These are phyloP conservation scores for Apis florea DNA, from an alignment of 1,140 invertebrate genomes.

Conservation along the genomic window DNA sequence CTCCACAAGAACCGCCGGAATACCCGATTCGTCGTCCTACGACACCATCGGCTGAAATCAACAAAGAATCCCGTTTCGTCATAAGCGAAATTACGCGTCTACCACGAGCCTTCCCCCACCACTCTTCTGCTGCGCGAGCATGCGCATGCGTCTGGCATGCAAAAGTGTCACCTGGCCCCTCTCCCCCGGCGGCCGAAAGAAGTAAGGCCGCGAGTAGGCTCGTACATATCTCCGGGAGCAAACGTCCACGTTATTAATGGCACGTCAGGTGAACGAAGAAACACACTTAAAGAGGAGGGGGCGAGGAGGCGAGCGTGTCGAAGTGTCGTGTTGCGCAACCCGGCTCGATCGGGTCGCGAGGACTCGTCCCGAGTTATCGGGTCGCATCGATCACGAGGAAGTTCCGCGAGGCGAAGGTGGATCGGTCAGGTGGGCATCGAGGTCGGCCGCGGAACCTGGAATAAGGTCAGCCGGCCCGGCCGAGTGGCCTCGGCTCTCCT, in stretches of 20 bases:
- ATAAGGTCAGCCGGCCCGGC: slow-evolving; percentile 61
- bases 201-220: too few relatives aligned
- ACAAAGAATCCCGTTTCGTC: too few relatives aligned
- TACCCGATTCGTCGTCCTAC: too few relatives aligned
- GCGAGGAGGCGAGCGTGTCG: not conserved
- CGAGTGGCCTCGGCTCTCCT: slow-evolving; percentile 45
- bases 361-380: slow-evolving; percentile 28
- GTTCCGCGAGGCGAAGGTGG: slow-evolving; percentile 13
- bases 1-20: too few relatives aligned
- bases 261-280: slow-evolving; percentile 28
- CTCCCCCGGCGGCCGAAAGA: too few relatives aligned
- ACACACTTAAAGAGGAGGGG: slow-evolving; percentile 25
- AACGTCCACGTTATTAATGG: slow-evolving; percentile 37
- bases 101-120: too few relatives aligned
- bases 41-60: too few relatives aligned
- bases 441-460: slow-evolving; percentile 54
- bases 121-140: too few relatives aligned
- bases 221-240: not conserved
- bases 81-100: too few relatives aligned
- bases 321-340: slow-evolving; percentile 16
- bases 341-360: not conserved
- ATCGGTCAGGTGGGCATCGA: slow-evolving; percentile 29
- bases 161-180: not conserved
- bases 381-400: slow-evolving; percentile 17
- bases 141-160: not conserved